Base-by-base conservation (phyloP, 2,888 invertebrate species). In the Caradrina kadenii region DNA sequence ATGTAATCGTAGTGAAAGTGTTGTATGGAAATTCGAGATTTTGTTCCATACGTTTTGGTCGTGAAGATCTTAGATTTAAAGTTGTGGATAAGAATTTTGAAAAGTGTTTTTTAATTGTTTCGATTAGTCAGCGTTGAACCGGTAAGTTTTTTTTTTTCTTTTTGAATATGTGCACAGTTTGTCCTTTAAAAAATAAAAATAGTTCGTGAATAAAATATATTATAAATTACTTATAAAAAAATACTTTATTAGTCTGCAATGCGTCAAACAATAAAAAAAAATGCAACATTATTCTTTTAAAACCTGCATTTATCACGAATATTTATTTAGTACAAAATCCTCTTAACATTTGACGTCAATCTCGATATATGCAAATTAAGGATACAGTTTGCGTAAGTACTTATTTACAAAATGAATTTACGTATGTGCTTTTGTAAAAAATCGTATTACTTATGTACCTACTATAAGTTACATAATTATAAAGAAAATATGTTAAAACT, bases 1-100 rank as follows among this genome's bases (percentile, higher is more conserved):
- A 71, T 58, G 21, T 81, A 63, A 77, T 17, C 59, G 8, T 13
- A 65, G 79, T 81, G 79, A 79, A 81, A 79, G 79, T 79, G 62
- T 19, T 35, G 13, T 70, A 66, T 78, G 65, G 62, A 77, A 50
- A 81, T 81, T 60, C 2, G 13, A 63, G 42, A n/a, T 42, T 56
- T 26, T 35, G 11, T 53, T 48, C 10, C 17, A 4, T 21, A 15
- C 17, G 2, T 17, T 49, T 53, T 48, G n/a, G 1, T 11, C 53
- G 31, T 61, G 19, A 26, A 4, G n/a, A 31, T 10, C 26, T 54
- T 21, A 26, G 22, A 48, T 54, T 61, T 11, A 0, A 45, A 50
- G 11, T 8, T 50, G n/a, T 75, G n/a, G 15, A 50, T 63, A 17
- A 0, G 39, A 2, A 26, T 54, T 49, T 50, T 48, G 3, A 13